These are phyloP conservation scores for Poeciliopsis occidentalis DNA, from an alignment of 2,113 vertebrate genomes.

Conservation along the genomic window DNA sequence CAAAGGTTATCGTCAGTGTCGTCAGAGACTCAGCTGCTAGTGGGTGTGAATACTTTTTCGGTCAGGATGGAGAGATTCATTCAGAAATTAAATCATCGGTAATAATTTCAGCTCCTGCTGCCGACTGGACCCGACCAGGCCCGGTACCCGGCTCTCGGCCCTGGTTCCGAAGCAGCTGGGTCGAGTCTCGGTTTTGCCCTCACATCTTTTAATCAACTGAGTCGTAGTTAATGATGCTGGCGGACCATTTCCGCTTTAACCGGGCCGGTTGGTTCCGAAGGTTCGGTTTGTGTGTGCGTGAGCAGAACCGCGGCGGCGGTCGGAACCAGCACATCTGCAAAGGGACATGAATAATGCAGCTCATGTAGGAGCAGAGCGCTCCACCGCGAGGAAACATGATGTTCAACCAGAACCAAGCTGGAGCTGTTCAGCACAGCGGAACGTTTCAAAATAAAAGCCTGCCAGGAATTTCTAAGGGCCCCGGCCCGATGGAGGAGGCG, in stretches of 20 bases:
- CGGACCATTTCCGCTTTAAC: background rate
- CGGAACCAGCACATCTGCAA: slow-evolving; percentile 45
- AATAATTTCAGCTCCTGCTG: no score
- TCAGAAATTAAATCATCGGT: no score
- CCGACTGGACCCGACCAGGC: slow-evolving; percentile 9
- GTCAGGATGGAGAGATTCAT: no score
- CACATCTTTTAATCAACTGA: slow-evolving; percentile 18
- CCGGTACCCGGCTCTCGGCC: slow-evolving; percentile 45
- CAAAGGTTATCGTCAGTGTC: no score
- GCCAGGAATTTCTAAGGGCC: background rate
- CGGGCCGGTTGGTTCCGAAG: background rate
- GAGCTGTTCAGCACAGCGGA: accelerated
- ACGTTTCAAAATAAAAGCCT: slow-evolving; percentile 63
- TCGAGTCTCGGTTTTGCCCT: slow-evolving; percentile 1
- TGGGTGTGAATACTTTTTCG: no score
- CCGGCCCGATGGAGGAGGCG: background rate
- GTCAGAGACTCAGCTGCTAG: no score
- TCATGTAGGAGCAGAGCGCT: slow-evolving; percentile 50
- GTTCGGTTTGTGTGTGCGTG: background rate
- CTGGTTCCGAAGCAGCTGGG: slow-evolving; percentile 2
- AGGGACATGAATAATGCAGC: slow-evolving; percentile 75
- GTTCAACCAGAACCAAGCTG: slow-evolving; percentile 9
- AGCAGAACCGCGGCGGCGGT: slow-evolving; percentile 4
- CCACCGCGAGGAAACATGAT: slow-evolving; percentile 45
- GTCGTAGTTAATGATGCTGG: slow-evolving; percentile 8